Percentiles rank a stretch among this genome's conserved stretches.
Evolutionary conservation across 2,113 vertebrate genomes (phyloP).

Genomic region (Chloroceryle aenea): DNA sequence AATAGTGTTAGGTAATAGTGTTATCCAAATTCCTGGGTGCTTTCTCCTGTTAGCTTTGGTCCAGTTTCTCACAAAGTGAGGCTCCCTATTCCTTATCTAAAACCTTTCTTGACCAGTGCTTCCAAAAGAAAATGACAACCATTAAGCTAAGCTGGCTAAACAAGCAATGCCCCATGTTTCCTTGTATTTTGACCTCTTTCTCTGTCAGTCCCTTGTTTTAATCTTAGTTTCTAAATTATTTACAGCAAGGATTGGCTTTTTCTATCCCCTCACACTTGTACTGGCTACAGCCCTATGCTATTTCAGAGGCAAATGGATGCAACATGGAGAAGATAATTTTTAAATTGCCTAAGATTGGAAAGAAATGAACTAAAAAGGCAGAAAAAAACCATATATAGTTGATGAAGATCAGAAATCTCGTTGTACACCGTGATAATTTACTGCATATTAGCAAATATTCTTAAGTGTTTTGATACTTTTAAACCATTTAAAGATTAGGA

Average conservation of each 20-base stretch:
- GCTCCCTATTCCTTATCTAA: not conserved
- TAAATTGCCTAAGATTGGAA: not conserved
- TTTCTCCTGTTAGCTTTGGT: not conserved
- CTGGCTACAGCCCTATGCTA: not conserved
- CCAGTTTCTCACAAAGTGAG: not conserved
- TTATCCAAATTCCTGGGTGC: not conserved
- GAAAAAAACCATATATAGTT: not conserved
- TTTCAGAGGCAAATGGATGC: not conserved
- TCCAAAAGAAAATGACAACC: not conserved
- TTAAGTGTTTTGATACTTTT: not conserved
- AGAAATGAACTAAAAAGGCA: not conserved
- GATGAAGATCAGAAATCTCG: no score
- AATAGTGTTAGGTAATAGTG: not conserved
- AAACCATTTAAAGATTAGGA: not conserved
- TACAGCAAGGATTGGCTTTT: not conserved
- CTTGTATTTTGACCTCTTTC: not conserved
- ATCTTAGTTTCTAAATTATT: not conserved
- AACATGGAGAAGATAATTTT: not conserved
- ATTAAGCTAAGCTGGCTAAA: not conserved
- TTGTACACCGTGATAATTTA: not conserved
- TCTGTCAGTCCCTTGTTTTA: not conserved
- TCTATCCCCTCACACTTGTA: not conserved
- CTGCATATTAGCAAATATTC: constrained; percentile 15
- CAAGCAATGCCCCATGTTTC: not conserved
- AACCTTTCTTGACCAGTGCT: not conserved